Base-by-base conservation (phyloP, 2,113 vertebrate species). In the Gambusia holbrooki region DNA sequence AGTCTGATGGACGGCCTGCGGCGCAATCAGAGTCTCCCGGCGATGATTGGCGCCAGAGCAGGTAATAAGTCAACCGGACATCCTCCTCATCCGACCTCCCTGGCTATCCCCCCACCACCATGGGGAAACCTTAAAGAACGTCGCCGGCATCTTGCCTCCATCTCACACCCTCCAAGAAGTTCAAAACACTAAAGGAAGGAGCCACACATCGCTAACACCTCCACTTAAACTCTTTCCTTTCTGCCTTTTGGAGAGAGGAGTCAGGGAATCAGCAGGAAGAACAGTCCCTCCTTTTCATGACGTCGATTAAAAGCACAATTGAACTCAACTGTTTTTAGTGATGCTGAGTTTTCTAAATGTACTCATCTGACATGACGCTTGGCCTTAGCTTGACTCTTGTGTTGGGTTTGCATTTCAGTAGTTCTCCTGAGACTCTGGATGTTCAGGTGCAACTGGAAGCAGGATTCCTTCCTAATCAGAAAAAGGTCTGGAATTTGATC, bases 11-110 rank as follows among this genome's bases (percentile, higher is more conserved):
- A 95, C 15, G 96, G 97, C 25, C 87, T 99, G 77, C 95, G 97
- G 81, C 94, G 96, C 78, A 99, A 99, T 90, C 97, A 96, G 87
- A 98, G 97, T 85, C 96, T 99, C 71, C 98, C 98, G 0, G 95
- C 94, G 48, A 94, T 98, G 89, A 95, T 97, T 62, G 95, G 96
- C 8, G 94, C 94, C 25, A 88, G 96, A 28, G 93, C 80, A 0
- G 94, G 79, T 2, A 32, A 25, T 10, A 88, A 93, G 70, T 86
- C 95, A 0, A 78, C 80, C 75, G 81, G 78, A 90, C 90, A 84
- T 83, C 62, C 84, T 42, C 82, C 85, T 33, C 93, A 91, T 79
- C 94, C 94, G 9, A 94, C 92, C 35, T 84, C 92, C 64, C 85
- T 95, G 17, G 91, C 92, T 62, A 78, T 94, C 8, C 91, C 91